These are phyloP conservation scores for Xestia ashworthii DNA, from an alignment of 2,888 invertebrate species.

Conservation along the genomic window DNA sequence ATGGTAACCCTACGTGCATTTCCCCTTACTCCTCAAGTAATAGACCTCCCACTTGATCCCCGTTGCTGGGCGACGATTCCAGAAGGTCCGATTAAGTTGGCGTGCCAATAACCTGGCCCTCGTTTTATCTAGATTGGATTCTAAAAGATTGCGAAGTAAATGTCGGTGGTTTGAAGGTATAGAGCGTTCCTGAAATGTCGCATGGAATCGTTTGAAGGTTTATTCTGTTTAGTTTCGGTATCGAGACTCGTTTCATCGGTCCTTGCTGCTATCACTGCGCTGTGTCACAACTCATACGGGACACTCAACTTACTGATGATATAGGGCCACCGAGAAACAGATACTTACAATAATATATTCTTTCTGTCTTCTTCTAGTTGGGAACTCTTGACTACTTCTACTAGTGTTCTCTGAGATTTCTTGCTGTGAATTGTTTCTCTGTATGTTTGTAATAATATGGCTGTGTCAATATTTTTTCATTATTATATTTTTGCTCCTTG, in stretches of 20 bases:
- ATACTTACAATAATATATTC: too few species aligned
- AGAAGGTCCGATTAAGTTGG: constrained; percentile 45
- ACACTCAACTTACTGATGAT: not conserved
- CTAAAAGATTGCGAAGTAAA: constrained; percentile 54
- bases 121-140: constrained; percentile 57
- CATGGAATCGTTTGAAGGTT: constrained; percentile 13
- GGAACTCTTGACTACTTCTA: not conserved
- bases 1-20: constrained; percentile 34
- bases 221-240: constrained; percentile 12
- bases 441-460: not conserved
- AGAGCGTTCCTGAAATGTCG: constrained; percentile 14
- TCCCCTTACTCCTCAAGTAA: constrained; percentile 26
- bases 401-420: not conserved
- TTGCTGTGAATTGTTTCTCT: not conserved
- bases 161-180: constrained; percentile 17
- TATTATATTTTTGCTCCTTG: not conserved
- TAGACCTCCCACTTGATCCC: constrained; percentile 34
- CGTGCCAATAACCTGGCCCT: constrained; percentile 48
- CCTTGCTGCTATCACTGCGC: not conserved
- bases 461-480: not conserved
- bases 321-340: not conserved
- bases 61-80: constrained; percentile 41
- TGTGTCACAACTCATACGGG: not conserved
- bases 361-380: not conserved
- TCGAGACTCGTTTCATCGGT: constrained; percentile 1